A percentile compares a stretch with the other conserved stretches of the same genome.
Conservation (phyloP, 2,797 vertebrate genomes). For the Cetoscarus ocellatus region DNA sequence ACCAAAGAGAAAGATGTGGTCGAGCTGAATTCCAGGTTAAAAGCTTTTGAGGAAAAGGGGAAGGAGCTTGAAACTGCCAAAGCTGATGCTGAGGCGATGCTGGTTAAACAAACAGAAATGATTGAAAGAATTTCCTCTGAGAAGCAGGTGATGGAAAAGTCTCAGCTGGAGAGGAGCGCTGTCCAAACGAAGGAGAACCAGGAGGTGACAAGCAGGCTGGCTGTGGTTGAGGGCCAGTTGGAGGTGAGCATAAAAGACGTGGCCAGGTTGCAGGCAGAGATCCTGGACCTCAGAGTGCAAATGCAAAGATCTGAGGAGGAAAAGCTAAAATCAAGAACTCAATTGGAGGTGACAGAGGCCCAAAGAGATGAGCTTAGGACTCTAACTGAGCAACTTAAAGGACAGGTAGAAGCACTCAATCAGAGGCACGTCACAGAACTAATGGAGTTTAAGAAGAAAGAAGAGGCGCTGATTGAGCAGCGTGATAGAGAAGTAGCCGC, state of each 20-base stretch:
- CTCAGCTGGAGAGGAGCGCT: conserved; percentile 72
- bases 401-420: conserved; percentile 87
- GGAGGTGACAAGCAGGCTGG: conserved; percentile 77
- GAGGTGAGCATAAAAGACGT: conserved; percentile 85
- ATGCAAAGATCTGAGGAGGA: conserved; percentile 81
- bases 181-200: conserved; percentile 71
- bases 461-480: conserved; percentile 76
- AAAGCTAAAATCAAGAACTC: conserved; percentile 81
- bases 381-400: conserved; percentile 88
- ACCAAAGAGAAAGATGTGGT: conserved; percentile 79
- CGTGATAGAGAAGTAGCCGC: conserved; percentile 68
- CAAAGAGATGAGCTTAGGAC: conserved; percentile 85
- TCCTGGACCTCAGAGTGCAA: conserved; percentile 83
- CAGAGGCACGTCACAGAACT: conserved; percentile 87
- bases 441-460: conserved; percentile 83
- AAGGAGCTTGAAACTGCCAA: conserved; percentile 82
- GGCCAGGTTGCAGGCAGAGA: conserved; percentile 85
- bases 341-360: conserved; percentile 80
- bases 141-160: conserved; percentile 77
- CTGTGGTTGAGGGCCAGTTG: conserved; percentile 84
- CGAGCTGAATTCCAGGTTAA: conserved; percentile 80
- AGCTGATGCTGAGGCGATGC: conserved; percentile 76
- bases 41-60: conserved; percentile 71
- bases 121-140: conserved; percentile 83
- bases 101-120: conserved; percentile 78